Evolutionary conservation across 2,888 invertebrate genomes (phyloP).

Genomic region (Sminthurides aquaticus): DNA sequence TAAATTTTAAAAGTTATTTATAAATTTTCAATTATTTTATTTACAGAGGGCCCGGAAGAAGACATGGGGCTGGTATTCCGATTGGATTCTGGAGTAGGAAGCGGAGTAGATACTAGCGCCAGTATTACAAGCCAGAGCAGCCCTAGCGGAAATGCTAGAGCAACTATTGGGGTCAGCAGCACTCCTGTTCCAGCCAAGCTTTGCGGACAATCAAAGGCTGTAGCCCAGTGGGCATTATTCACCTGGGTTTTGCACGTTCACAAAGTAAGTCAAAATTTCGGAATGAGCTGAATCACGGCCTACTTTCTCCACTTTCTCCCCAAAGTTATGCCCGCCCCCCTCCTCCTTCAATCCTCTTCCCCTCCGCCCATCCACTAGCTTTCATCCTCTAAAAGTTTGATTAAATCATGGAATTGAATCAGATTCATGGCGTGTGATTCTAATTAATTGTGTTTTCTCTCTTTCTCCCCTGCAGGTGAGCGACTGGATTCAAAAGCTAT

Average conservation of each 20-base stretch:
- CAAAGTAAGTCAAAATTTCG: constrained; percentile 12
- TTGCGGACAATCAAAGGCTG: constrained; percentile 32
- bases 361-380: no score
- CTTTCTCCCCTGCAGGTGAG: no score
- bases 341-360: no score
- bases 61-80: constrained; percentile 38
- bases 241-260: constrained; percentile 43
- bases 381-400: no score
- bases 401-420: constrained; percentile 1
- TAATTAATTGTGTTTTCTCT: background rate
- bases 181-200: constrained; percentile 32
- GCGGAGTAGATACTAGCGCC: constrained; percentile 19
- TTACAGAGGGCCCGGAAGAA: constrained; percentile 22
- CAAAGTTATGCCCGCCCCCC: no score
- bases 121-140: background rate
- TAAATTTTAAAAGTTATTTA: background rate
- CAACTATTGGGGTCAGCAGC: constrained; percentile 15
- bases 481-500: constrained; percentile 31
- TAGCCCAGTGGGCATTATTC: constrained; percentile 32
- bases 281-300: background rate
- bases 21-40: constrained; percentile 2
- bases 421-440: background rate
- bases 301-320: constrained; percentile 25
- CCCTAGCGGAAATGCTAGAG: background rate
- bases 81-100: constrained; percentile 28